Conservation (phyloP, 2,888 invertebrate species). For the Pristionchus exspectatus region DNA sequence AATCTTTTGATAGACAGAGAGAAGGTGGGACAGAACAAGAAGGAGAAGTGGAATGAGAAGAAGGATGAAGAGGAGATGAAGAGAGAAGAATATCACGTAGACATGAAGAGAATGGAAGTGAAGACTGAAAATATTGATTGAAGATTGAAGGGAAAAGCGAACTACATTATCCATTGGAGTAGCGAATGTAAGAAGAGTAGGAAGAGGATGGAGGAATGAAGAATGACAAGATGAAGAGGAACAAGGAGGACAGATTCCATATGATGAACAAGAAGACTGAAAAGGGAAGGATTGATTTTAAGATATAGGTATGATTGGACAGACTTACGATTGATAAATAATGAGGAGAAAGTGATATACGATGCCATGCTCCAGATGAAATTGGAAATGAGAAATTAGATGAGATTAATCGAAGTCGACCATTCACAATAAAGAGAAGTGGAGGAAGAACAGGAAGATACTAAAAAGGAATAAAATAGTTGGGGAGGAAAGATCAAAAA, state of each 20-base stretch:
- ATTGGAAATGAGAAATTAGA: constrained; percentile 50
- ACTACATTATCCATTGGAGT: constrained; percentile 14
- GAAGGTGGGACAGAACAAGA: constrained; percentile 43
- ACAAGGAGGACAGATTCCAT: constrained; percentile 40
- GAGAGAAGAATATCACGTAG: constrained; percentile 11
- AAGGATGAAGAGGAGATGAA: constrained; percentile 29
- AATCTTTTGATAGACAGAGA: constrained; percentile 13
- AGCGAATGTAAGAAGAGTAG: constrained; percentile 36
- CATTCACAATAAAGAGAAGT: constrained; percentile 51
- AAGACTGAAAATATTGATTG: background rate
- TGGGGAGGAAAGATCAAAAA: no score
- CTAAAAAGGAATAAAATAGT: background rate
- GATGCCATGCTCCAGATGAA: constrained; percentile 52
- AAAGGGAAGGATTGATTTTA: background rate
- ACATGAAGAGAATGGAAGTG: constrained; percentile 27
- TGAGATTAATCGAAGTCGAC: constrained; percentile 42
- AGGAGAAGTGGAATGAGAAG: constrained; percentile 36
- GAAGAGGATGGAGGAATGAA: constrained; percentile 26
- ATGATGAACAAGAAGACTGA: constrained; percentile 41
- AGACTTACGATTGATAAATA: constrained; percentile 46
- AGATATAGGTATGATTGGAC: background rate
- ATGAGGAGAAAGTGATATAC: constrained; percentile 32
- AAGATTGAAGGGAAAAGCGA: background rate
- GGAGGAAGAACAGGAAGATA: constrained; percentile 45
- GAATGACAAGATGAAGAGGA: background rate